Evolutionary conservation across 2,797 vertebrate genomes (phyloP).

Genomic region (Enteromius radiatus): DNA sequence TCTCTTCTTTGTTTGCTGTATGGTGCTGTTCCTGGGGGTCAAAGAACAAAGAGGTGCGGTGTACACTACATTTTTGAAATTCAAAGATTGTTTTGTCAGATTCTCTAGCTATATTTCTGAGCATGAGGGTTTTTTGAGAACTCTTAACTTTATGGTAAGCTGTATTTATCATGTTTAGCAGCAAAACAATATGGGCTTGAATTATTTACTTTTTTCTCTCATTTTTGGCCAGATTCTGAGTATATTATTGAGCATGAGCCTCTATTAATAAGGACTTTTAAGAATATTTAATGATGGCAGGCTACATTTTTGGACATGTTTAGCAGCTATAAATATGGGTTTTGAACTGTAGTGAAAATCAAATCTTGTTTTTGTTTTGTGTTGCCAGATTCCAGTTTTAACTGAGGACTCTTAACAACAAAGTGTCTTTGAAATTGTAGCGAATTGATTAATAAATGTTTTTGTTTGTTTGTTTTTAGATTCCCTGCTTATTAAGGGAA

Average conservation of each 20-base stretch:
- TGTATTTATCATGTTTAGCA: not conserved
- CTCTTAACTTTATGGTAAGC: not conserved
- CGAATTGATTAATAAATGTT: not conserved
- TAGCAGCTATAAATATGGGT: not conserved
- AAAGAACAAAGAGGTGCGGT: conserved; percentile 71
- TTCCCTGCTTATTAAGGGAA: not conserved
- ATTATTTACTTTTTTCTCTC: not conserved
- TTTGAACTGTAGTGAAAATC: not conserved
- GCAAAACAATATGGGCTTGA: not conserved
- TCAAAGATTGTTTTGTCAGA: not conserved
- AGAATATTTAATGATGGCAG: not conserved
- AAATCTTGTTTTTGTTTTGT: not conserved
- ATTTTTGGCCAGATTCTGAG: not conserved
- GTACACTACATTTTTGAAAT: not conserved
- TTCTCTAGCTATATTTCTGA: not conserved
- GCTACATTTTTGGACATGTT: not conserved
- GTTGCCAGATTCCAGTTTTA: not conserved
- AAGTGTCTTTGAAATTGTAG: not conserved
- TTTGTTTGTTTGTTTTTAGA: not conserved
- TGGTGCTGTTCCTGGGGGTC: conserved; percentile 74
- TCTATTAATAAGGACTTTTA: not conserved
- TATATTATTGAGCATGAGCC: not conserved
- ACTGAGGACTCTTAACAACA: not conserved
- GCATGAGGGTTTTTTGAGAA: not conserved
- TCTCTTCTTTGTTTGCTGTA: conserved; percentile 73